Evolutionary conservation across 2,888 invertebrate species (phyloP).

Genomic region (Drosophila atroscutellata): DNA sequence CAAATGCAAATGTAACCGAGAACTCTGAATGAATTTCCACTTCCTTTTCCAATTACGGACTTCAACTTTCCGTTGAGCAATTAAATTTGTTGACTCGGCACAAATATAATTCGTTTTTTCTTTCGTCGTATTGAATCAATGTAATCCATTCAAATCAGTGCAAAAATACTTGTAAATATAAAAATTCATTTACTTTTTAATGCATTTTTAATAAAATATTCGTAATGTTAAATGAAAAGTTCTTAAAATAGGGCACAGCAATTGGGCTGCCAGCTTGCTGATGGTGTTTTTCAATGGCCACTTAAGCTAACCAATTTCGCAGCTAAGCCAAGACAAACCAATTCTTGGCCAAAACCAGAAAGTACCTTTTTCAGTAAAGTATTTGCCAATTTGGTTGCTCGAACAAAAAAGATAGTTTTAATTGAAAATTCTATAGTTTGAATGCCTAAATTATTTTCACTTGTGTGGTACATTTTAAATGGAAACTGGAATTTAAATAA

Average conservation of each 20-base stretch:
- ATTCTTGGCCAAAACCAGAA: slow-evolving; percentile 32
- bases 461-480: slow-evolving; percentile 25
- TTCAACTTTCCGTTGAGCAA: slow-evolving; percentile 30
- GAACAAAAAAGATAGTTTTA: slow-evolving; percentile 49
- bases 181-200: slow-evolving; percentile 18
- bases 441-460: slow-evolving; percentile 25
- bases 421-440: slow-evolving; percentile 60
- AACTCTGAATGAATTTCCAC: slow-evolving; percentile 29
- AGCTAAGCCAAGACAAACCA: slow-evolving; percentile 51
- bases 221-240: slow-evolving; percentile 22
- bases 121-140: background rate
- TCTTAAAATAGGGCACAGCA: slow-evolving; percentile 21
- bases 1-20: background rate
- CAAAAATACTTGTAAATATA: background rate
- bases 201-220: slow-evolving; percentile 4
- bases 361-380: background rate
- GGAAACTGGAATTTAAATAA: slow-evolving; percentile 14
- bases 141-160: background rate
- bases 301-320: slow-evolving; percentile 56
- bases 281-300: slow-evolving; percentile 29
- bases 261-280: slow-evolving; percentile 25
- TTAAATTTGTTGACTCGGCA: slow-evolving; percentile 12
- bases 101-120: background rate
- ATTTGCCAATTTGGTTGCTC: slow-evolving; percentile 15
- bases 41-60: slow-evolving; percentile 25